Percentiles rank a stretch among this genome's conserved stretches.
These are phyloP conservation scores for Dynastes hyllus DNA, from an alignment of 2,888 invertebrate genomes.

Conservation along the genomic window DNA sequence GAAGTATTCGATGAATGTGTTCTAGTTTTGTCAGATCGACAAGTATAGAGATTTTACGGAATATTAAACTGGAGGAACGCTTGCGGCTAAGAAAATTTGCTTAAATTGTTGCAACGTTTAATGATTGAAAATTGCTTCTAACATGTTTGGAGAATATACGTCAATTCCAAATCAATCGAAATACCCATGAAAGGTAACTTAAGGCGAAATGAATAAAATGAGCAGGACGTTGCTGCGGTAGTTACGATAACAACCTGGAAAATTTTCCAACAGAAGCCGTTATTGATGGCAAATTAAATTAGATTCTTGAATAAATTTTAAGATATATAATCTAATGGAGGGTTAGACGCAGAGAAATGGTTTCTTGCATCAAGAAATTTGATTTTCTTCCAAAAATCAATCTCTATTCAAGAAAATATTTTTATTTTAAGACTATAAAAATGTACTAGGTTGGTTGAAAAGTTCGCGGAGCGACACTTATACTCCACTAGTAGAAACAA, in stretches of 20 bases:
- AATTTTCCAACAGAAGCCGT: not conserved
- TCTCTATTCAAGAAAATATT: too few species aligned
- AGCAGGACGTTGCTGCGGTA: not conserved
- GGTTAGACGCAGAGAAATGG: too few species aligned
- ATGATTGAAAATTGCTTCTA: conserved; percentile 13
- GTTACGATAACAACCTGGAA: not conserved
- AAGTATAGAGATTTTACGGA: not conserved
- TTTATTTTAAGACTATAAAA: too few species aligned
- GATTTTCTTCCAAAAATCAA: too few species aligned
- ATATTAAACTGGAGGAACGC: not conserved
- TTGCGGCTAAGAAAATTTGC: not conserved
- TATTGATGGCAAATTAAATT: not conserved
- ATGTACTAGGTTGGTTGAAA: too few species aligned
- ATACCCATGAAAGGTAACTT: not conserved
- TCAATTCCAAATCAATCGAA: not conserved
- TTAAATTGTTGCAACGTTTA: conserved; percentile 1
- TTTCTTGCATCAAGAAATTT: too few species aligned
- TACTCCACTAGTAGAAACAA: too few species aligned
- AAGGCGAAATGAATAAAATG: not conserved
- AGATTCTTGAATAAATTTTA: too few species aligned
- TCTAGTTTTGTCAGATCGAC: conserved; percentile 11
- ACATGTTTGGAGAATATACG: not conserved
- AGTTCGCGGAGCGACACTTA: too few species aligned
- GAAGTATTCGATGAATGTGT: conserved; percentile 20
- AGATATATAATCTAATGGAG: too few species aligned